Base-by-base conservation (phyloP, 2,888 invertebrate genomes). In the Eulithis prunata region DNA sequence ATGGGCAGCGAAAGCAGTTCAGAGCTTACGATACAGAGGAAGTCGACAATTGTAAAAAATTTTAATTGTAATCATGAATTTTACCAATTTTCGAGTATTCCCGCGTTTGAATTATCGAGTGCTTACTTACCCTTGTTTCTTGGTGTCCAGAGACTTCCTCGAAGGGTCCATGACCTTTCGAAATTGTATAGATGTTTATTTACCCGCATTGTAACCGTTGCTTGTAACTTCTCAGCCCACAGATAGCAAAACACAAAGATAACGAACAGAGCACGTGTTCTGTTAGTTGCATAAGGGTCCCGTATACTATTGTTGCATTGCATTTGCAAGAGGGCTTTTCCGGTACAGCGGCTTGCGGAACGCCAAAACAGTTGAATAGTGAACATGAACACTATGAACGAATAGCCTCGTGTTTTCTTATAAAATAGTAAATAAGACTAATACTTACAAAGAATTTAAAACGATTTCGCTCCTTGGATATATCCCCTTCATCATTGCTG, bases 271-370 rank as follows among this genome's bases (percentile, higher is more conserved):
- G 36, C 46, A 54, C 43, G 57, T 62, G 66, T 58, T 66, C 57
- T 60, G 46, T 54, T 38, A 55, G 47, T 45, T 32, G 49, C 55
- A 12, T 38, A 38, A 21, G 61, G 62, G 55, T 60, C 64, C 43
- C 45, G 64, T 66, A 71, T 74, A 75, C 75, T 74, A 76, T 78
- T 75, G 71, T 76, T 62, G 71, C 67, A 58, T 65, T 70, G 70
- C 68, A 74, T 74, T 75, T 74, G 72, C 21, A 21, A 72, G 71
- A 70, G 76, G 76, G 76, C 68, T 72, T 77, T 76, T 80, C 80
- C 81, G 79, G 77, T 76, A 74, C 74, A 74, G 66, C 57, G 71
- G 13, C 47, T 53, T 47, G 36, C 32, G 28, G 54, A 47, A 54
- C 47, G 36, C 63, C 41, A 53, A 49, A 56, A 51, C 43, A n/a